Conservation (phyloP, 2,888 invertebrate species). For the Mongoloraphidia duomilia region DNA sequence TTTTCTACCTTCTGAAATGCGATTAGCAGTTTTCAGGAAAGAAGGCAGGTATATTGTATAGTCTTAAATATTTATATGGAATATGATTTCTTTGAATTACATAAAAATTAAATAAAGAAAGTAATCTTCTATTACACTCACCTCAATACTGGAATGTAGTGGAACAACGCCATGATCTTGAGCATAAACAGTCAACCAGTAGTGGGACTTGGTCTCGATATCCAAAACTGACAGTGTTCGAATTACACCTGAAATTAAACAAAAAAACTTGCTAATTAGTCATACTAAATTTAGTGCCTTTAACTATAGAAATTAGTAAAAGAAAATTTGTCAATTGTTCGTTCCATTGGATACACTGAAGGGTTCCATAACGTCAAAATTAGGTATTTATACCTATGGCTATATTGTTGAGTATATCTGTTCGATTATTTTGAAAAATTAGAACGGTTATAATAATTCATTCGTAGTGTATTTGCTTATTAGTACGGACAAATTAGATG, state of each 20-base stretch:
- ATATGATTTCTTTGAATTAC: not conserved
- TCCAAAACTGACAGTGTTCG: slow-evolving; percentile 75
- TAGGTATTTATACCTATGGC: too few relatives aligned
- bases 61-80: not conserved
- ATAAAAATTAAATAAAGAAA: not conserved
- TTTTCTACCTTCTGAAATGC: not conserved
- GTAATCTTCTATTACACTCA: slow-evolving; percentile 24
- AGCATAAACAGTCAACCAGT: slow-evolving; percentile 90
- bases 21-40: not conserved
- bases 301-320: too few relatives aligned
- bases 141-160: slow-evolving; percentile 69
- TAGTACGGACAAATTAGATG: too few relatives aligned
- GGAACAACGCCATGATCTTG: slow-evolving; percentile 86
- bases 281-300: too few relatives aligned
- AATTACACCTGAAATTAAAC: slow-evolving; percentile 55
- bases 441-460: too few relatives aligned
- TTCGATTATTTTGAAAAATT: too few relatives aligned
- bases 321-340: too few relatives aligned
- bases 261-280: slow-evolving; percentile 10
- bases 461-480: too few relatives aligned
- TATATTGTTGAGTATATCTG: too few relatives aligned
- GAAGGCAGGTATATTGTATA: not conserved
- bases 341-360: too few relatives aligned
- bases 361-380: too few relatives aligned
- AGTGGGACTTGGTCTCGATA: slow-evolving; percentile 71